Percentiles rank a stretch among this genome's conserved stretches.
Evolutionary conservation across 2,113 vertebrate genomes (phyloP).

Genomic region (Phyllostomus hastatus): DNA sequence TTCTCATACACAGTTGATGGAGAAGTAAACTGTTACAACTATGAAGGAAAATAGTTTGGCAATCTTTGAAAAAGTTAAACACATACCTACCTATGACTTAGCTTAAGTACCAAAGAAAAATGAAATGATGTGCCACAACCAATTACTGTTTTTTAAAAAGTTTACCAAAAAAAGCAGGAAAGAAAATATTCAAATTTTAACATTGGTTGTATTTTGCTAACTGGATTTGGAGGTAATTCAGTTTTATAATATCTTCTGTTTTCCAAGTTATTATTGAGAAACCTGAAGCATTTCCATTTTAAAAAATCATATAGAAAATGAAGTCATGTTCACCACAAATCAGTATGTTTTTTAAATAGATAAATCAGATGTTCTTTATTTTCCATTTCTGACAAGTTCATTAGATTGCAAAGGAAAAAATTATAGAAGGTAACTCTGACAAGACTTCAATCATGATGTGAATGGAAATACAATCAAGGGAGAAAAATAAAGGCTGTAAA

Average conservation of each 20-base stretch:
- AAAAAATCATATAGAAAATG: background rate
- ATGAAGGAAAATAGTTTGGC: background rate
- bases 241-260: background rate
- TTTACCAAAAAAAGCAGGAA: background rate
- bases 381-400: slow-evolving; percentile 27
- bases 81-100: background rate
- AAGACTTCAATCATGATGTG: background rate
- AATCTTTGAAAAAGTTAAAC: slow-evolving; percentile 20
- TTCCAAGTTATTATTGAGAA: slow-evolving; percentile 19
- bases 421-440: background rate
- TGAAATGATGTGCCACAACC: background rate
- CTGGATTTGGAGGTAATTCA: background rate
- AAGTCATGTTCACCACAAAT: background rate
- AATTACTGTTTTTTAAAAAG: background rate
- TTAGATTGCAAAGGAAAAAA: slow-evolving; percentile 18
- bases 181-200: slow-evolving; percentile 37
- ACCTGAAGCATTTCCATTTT: background rate
- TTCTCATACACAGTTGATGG: background rate
- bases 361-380: background rate
- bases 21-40: background rate
- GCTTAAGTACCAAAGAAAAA: background rate
- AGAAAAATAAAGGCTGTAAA: background rate
- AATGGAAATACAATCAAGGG: background rate
- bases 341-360: background rate
- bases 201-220: background rate